Evolutionary conservation across 2,888 invertebrate genomes (phyloP).

Genomic region (Eutolmus rufibarbis): DNA sequence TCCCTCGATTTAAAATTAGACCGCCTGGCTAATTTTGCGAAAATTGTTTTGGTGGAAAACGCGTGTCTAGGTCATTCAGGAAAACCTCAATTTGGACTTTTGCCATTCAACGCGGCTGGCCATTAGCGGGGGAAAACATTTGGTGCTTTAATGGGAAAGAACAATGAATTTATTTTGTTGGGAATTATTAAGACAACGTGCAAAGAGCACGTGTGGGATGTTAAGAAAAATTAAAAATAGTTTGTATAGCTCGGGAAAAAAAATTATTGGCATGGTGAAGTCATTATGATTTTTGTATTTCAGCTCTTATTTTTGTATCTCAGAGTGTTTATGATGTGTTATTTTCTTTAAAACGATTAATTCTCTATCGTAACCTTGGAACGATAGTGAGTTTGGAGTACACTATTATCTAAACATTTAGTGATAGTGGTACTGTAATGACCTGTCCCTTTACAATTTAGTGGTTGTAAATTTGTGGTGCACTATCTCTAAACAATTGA

Average conservation of each 20-base stretch:
- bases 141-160: not conserved
- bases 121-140: not conserved
- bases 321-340: not conserved
- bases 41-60: not conserved
- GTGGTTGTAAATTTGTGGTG: too few relatives aligned
- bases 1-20: not conserved
- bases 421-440: too few relatives aligned
- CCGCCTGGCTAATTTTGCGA: not conserved
- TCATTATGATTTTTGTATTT: not conserved
- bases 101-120: not conserved
- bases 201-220: too few relatives aligned
- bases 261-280: not conserved
- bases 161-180: not conserved
- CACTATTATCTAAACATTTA: too few relatives aligned
- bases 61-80: not conserved
- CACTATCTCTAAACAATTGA: too few relatives aligned
- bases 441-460: too few relatives aligned
- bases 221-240: not conserved
- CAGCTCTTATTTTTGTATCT: not conserved
- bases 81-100: not conserved
- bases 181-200: not conserved
- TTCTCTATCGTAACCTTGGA: too few relatives aligned
- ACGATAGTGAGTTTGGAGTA: too few relatives aligned
- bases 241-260: not conserved
- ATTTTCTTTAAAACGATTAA: not conserved